phyloP scores from a whole-genome alignment of 2,113 vertebrate species.

The Stegostoma tigrinum region DNA sequence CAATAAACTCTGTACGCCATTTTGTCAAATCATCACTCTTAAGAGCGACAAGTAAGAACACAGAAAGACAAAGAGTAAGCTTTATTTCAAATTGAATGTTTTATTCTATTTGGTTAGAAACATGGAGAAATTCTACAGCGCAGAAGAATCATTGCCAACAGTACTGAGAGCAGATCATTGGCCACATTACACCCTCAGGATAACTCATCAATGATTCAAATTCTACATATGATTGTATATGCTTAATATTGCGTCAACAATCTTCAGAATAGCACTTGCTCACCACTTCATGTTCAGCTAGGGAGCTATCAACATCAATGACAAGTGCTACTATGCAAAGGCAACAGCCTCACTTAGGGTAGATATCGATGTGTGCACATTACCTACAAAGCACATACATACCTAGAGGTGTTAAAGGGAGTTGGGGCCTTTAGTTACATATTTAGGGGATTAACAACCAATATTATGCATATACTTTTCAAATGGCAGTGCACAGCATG shows the following conservation, averaged over 20 bases:
- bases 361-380: background rate
- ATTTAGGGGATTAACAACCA: background rate
- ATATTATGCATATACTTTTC: background rate
- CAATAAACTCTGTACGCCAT: background rate
- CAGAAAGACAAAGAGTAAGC: background rate
- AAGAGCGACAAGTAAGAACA: background rate
- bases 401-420: background rate
- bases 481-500: background rate
- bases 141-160: background rate
- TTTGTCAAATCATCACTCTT: background rate
- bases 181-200: background rate
- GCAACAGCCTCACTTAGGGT: background rate
- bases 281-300: background rate
- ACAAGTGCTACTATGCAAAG: background rate
- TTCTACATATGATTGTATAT: constrained; percentile 27
- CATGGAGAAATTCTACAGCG: constrained; percentile 25
- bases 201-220: background rate
- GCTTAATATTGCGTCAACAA: constrained; percentile 24
- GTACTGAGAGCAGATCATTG: background rate
- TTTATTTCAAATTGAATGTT: background rate
- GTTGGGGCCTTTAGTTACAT: background rate
- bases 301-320: background rate
- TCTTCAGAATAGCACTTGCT: constrained; percentile 14
- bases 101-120: constrained; percentile 15
- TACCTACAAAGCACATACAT: background rate